Percentiles rank a stretch among this genome's conserved stretches.
phyloP scores from a whole-genome alignment of 2,113 vertebrate species.

The Tragulus kanchil region DNA sequence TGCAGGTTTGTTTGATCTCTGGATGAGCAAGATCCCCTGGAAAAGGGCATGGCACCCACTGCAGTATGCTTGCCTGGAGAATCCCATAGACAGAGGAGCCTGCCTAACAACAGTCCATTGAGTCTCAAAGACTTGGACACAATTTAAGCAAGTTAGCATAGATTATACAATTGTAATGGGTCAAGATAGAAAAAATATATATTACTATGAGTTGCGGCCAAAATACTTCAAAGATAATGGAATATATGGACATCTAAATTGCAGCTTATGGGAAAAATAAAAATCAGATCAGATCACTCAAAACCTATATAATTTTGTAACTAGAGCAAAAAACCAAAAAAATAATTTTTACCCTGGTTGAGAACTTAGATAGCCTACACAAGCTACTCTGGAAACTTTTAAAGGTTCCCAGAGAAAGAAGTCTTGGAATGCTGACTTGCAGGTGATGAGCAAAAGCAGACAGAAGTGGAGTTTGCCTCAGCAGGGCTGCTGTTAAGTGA shows the following conservation, averaged over 20 bases:
- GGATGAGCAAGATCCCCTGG: not conserved
- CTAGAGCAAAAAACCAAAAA: not conserved
- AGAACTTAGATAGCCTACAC: not conserved
- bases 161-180: not conserved
- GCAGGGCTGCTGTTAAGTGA: not conserved
- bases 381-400: not conserved
- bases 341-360: not conserved
- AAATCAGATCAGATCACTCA: not conserved
- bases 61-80: not conserved
- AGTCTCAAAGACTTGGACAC: not conserved
- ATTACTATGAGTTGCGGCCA: not conserved
- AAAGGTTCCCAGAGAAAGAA: not conserved
- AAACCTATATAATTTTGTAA: not conserved
- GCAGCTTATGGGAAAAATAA: not conserved
- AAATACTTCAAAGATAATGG: not conserved
- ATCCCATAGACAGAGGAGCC: not conserved
- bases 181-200: not conserved
- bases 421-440: not conserved
- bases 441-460: not conserved
- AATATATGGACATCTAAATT: not conserved
- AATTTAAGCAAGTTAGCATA: not conserved
- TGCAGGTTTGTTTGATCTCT: too few relatives aligned
- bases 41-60: not conserved
- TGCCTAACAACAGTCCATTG: not conserved
- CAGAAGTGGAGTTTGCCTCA: not conserved